These are phyloP conservation scores for Lota lota DNA, from an alignment of 2,113 vertebrate genomes.

Conservation along the genomic window DNA sequence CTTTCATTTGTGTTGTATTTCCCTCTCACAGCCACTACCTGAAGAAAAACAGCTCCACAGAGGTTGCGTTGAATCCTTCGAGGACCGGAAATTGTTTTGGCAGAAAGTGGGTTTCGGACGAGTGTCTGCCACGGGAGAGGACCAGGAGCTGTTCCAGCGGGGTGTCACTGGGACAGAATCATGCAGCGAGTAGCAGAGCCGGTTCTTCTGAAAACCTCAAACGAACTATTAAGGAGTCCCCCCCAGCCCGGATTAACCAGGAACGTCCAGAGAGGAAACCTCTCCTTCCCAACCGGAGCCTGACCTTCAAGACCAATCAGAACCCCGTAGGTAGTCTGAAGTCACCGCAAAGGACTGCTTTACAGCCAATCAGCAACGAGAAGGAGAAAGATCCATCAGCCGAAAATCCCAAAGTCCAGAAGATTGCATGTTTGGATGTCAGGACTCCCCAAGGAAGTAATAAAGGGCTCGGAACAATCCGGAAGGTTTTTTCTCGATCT, in stretches of 20 bases:
- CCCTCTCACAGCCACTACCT: conserved; percentile 70
- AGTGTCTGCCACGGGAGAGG: conserved; percentile 65
- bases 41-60: conserved; percentile 70
- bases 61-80: conserved; percentile 64
- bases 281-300: conserved; percentile 54
- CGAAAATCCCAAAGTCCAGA: conserved; percentile 29
- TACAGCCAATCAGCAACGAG: conserved; percentile 37
- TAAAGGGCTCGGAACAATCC: conserved; percentile 47
- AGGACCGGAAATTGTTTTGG: conserved; percentile 28
- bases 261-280: conserved; percentile 56
- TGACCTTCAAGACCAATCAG: conserved; percentile 56
- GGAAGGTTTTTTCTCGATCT: conserved; percentile 55
- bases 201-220: conserved; percentile 53
- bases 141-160: conserved; percentile 60
- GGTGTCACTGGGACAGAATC: conserved; percentile 47
- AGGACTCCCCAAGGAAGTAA: conserved; percentile 27
- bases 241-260: conserved; percentile 23
- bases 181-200: conserved; percentile 15
- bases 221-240: conserved; percentile 25
- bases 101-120: conserved; percentile 69
- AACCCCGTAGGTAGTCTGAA: conserved; percentile 25
- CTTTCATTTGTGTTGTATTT: conserved; percentile 8
- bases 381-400: conserved; percentile 33
- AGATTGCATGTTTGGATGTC: conserved; percentile 16
- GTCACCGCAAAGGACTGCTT: conserved; percentile 29